A percentile compares a stretch with the other conserved stretches of the same genome.
These are phyloP conservation scores for Pipistrellus kuhlii DNA, from an alignment of 2,797 vertebrate species.

Conservation along the genomic window DNA sequence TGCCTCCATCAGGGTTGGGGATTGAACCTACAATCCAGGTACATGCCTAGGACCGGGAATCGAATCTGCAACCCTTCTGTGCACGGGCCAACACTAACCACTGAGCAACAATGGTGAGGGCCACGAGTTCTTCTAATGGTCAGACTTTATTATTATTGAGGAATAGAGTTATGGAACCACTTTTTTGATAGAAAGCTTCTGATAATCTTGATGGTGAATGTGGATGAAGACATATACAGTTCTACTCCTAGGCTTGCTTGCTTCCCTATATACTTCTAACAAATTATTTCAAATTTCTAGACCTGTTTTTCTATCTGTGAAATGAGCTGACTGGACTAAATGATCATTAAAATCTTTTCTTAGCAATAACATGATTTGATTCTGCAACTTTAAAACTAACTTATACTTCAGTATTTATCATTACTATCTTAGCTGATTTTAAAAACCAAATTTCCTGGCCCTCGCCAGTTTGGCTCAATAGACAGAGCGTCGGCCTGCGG, in stretches of 20 bases:
- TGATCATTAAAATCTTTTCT: conserved; percentile 46
- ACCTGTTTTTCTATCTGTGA: conserved; percentile 57
- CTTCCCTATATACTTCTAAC: conserved; percentile 20
- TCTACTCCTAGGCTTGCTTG: neutral
- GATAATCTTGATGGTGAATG: neutral
- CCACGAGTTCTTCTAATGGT: neutral
- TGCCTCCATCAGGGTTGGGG: too few species aligned
- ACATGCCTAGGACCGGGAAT: too few species aligned
- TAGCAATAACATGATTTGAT: conserved; percentile 7
- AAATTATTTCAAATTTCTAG: conserved; percentile 51
- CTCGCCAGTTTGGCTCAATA: neutral
- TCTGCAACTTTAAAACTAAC: conserved; percentile 51
- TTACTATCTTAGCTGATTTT: conserved; percentile 22
- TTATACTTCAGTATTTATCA: conserved; percentile 28
- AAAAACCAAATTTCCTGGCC: neutral
- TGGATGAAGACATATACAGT: neutral
- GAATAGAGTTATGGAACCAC: conserved; percentile 30
- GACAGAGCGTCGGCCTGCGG: neutral
- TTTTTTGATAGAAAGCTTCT: conserved; percentile 30
- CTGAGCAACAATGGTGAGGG: too few species aligned
- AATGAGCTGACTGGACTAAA: conserved; percentile 19
- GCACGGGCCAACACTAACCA: too few species aligned
- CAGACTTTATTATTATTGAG: conserved; percentile 35
- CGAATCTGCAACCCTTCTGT: too few species aligned
- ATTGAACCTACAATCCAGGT: too few species aligned